Evolutionary conservation across 30 jellyfish, hydroid and myxozoan species (phyloP).

Genomic region (Sanderia malayensis): DNA sequence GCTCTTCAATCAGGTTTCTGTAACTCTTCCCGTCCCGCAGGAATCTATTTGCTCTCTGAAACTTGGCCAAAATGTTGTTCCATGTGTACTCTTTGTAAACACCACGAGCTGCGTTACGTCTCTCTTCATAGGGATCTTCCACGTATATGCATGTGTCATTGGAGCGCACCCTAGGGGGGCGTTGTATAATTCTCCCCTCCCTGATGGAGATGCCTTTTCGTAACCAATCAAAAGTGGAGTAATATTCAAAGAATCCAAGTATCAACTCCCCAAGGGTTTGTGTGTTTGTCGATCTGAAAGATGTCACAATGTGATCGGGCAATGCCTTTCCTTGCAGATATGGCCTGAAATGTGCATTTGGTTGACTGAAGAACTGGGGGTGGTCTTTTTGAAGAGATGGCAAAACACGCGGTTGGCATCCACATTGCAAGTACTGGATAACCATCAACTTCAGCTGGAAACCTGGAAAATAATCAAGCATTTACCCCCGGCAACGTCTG

Average conservation of each 20-base stretch:
- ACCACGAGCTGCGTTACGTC: conserved; percentile 24
- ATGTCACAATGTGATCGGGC: conserved; percentile 20
- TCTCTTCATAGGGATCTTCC: conserved; percentile 29
- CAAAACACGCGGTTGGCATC: conserved; percentile 31
- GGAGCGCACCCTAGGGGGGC: conserved; percentile 34
- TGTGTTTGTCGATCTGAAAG: conserved; percentile 22
- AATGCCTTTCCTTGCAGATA: conserved; percentile 14
- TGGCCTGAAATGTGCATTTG: not conserved
- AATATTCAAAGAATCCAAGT: conserved; percentile 38
- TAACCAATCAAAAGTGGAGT: conserved; percentile 20
- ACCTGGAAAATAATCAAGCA: conserved; percentile 12
- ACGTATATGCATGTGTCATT: conserved; percentile 49
- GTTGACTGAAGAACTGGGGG: conserved; percentile 14
- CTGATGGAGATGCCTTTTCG: conserved; percentile 34
- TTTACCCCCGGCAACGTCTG: not conserved
- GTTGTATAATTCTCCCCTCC: conserved; percentile 13
- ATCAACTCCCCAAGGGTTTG: conserved; percentile 37
- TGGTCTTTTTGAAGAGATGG: conserved; percentile 45
- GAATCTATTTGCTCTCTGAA: conserved; percentile 7
- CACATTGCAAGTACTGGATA: conserved; percentile 48
- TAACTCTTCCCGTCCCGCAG: conserved; percentile 18
- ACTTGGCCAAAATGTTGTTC: conserved; percentile 8
- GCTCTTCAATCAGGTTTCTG: no score
- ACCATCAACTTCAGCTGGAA: conserved; percentile 34
- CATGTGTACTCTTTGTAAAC: conserved; percentile 22